Evolutionary conservation across 2,797 vertebrate genomes (phyloP).

Genomic region (Tapera naevia): DNA sequence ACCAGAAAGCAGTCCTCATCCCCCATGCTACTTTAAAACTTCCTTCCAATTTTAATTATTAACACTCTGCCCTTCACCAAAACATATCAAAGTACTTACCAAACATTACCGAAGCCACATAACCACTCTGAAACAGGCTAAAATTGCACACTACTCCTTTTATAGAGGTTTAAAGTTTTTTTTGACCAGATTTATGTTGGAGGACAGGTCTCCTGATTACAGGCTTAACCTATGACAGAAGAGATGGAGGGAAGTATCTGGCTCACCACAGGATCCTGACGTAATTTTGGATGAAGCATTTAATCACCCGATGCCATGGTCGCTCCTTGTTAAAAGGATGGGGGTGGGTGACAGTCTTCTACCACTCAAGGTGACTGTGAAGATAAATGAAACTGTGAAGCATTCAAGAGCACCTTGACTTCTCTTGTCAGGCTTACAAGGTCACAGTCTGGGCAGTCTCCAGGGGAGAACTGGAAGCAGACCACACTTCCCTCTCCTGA

Average conservation of each 20-base stretch:
- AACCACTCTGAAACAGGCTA: neutral
- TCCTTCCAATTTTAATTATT: conserved; percentile 64
- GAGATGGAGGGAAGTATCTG: neutral
- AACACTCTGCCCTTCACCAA: conserved; percentile 37
- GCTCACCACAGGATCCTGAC: conserved; percentile 13
- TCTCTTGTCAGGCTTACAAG: neutral
- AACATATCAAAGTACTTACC: conserved; percentile 43
- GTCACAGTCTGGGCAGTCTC: neutral
- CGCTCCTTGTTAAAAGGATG: neutral
- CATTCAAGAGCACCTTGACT: neutral
- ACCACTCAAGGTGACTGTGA: neutral
- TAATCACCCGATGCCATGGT: neutral
- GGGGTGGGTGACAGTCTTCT: neutral
- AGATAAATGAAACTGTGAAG: neutral
- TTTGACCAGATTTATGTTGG: neutral
- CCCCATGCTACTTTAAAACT: neutral
- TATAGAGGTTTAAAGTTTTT: neutral
- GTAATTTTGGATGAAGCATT: neutral
- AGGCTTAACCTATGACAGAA: neutral
- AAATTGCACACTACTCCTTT: neutral
- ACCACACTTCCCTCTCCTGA: neutral
- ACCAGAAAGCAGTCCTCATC: conserved; percentile 41
- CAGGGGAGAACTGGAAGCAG: neutral
- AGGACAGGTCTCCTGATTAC: neutral
- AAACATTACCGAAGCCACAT: conserved; percentile 37